Percentiles rank a stretch among this genome's conserved stretches.
Conservation (phyloP, 2,797 vertebrate genomes). For the Naso thynnoides region DNA sequence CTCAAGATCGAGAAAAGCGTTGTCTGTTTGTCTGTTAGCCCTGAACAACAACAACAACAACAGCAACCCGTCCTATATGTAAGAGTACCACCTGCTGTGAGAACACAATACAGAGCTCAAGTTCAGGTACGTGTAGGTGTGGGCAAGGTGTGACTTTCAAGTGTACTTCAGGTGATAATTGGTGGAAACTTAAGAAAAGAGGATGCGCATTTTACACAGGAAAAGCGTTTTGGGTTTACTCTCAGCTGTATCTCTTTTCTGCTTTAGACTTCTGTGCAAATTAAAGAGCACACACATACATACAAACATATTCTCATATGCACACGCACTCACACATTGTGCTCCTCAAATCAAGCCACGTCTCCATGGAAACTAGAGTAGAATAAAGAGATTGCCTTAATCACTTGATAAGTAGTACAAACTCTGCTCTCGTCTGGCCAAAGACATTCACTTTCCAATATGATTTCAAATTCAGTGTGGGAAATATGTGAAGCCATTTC, state of each 20-base stretch:
- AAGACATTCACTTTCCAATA: conserved; percentile 67
- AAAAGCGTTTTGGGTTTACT: conserved; percentile 37
- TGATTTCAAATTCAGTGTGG: conserved; percentile 58
- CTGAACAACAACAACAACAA: no score
- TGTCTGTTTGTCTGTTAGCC: no score
- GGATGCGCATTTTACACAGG: conserved; percentile 36
- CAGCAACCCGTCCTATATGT: no score
- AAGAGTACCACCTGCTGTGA: no score
- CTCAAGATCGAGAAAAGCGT: no score
- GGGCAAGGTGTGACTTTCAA: no score
- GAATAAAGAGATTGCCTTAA: conserved; percentile 79
- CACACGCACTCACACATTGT: conserved; percentile 44
- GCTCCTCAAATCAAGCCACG: conserved; percentile 74
- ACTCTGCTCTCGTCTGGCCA: conserved; percentile 63
- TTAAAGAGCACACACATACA: conserved; percentile 1
- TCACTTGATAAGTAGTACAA: conserved; percentile 79
- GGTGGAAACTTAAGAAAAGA: not conserved
- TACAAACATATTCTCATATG: conserved; percentile 10
- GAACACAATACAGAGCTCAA: no score
- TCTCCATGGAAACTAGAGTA: conserved; percentile 82
- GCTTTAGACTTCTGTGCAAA: conserved; percentile 38
- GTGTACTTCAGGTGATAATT: no score
- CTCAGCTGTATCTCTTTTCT: conserved; percentile 48
- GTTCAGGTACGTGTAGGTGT: no score
- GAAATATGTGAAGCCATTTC: conserved; percentile 61